Evolutionary conservation across 2,113 vertebrate species (phyloP).

Genomic region (Tychaedon coryphoeus): DNA sequence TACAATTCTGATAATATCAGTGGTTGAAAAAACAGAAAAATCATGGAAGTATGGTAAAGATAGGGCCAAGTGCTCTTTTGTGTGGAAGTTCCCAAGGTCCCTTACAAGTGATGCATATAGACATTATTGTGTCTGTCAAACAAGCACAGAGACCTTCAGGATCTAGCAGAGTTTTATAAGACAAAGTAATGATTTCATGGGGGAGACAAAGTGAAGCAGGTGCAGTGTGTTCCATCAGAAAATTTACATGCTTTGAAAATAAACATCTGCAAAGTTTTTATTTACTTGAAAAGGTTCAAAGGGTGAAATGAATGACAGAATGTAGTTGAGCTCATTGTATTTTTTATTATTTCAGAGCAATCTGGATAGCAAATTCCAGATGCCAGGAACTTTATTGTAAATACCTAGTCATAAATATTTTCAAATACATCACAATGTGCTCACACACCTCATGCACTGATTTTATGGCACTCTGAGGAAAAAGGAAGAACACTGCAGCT

Average conservation of each 20-base stretch:
- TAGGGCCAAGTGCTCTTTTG: not conserved
- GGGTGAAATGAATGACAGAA: not conserved
- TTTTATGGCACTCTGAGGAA: not conserved
- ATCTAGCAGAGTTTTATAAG: not conserved
- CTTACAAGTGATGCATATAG: not conserved
- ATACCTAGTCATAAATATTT: not conserved
- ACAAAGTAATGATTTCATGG: not conserved
- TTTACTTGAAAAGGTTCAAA: not conserved
- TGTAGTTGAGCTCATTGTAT: not conserved
- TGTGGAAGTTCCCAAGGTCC: not conserved
- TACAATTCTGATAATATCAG: not conserved
- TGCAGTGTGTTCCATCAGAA: not conserved
- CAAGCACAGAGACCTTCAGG: not conserved
- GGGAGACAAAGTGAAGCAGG: not conserved
- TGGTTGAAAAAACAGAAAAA: not conserved
- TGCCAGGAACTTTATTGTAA: not conserved
- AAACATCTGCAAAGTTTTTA: not conserved
- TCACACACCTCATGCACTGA: not conserved
- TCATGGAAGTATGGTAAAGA: not conserved
- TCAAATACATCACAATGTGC: not conserved
- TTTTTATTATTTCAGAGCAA: not conserved
- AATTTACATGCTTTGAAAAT: not conserved
- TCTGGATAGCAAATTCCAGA: not conserved
- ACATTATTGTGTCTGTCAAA: not conserved
- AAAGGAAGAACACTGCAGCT: not conserved